Evolutionary conservation across 2,888 invertebrate genomes (phyloP), one percentile per base, ranked within the genome.

Genomic region (Emmelina monodactyla): DNA sequence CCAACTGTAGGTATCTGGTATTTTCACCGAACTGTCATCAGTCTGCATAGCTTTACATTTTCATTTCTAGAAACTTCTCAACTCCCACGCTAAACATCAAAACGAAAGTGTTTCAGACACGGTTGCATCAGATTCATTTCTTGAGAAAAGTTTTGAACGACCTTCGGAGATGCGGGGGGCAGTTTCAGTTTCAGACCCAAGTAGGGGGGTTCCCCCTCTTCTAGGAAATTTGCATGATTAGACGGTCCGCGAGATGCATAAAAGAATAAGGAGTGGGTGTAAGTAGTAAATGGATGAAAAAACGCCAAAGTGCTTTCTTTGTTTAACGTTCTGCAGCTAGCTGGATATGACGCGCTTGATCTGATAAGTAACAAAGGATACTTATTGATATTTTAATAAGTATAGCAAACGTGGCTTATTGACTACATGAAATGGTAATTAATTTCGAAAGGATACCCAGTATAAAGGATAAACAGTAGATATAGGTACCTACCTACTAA

Each of bases 91-190:
- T 48, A 44, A 52, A 50, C 44, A 50, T 50, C 50, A 54, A 64
- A 68, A 71, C 61, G 71, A 71, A 75, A 75, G 73, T 76, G 73
- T 68, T 65, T 63, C 55, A 53, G 49, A 7, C n/a, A n/a, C 34
- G 31, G 31, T 32, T 63, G 58, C 55, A 62, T 61, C 57, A 59
- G 61, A 73, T 73, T 75, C 68, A 64, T 68, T 70, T 63, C 65
- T 63, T 61, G 59, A 58, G 58, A 64, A 65, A 78, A 78, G 60
- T 76, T 70, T 59, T 59, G 59, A 69, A 72, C 76, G 78, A 78
- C 76, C 78, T 78, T 76, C 75, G 66, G 57, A 63, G 62, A 60
- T 60, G 65, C 16, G 15, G 38, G 31, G 5, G 6, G 64, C 51
- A 54, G 57, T 58, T 52, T 54, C 58, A 66, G 68, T 72, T 72